phyloP scores from a whole-genome alignment of 2,113 vertebrate genomes.

The Syngnathus scovelli region DNA sequence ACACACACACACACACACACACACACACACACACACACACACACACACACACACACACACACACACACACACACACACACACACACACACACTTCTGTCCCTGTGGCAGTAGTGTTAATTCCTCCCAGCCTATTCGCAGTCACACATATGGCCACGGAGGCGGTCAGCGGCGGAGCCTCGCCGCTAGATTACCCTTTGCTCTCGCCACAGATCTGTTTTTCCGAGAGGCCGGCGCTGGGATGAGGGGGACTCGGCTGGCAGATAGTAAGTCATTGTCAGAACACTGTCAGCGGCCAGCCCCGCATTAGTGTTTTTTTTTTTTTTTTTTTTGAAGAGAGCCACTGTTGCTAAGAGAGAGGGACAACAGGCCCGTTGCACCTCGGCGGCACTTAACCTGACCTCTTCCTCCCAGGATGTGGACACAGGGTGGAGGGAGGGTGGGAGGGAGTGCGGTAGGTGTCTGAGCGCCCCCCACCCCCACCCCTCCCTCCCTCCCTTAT shows the following conservation, averaged over 20 bases:
- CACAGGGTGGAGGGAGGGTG: constrained; percentile 16
- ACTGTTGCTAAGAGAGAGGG: constrained; percentile 54
- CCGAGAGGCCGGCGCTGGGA: constrained; percentile 42
- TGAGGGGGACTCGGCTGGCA: constrained; percentile 34
- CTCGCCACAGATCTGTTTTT: constrained; percentile 62
- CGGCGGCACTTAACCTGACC: constrained; percentile 50
- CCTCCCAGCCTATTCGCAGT: constrained; percentile 61
- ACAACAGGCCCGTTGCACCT: constrained; percentile 46
- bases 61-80: constrained; percentile 1
- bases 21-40: constrained; percentile 17
- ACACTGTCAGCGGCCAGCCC: constrained; percentile 48
- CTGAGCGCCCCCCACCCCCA: not conserved
- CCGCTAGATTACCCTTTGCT: constrained; percentile 70
- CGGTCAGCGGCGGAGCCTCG: constrained; percentile 51
- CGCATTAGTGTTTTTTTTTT: constrained; percentile 46
- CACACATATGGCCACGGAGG: constrained; percentile 61
- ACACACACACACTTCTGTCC: constrained; percentile 44
- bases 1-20: not conserved
- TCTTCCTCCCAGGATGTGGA: constrained; percentile 46
- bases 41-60: not conserved
- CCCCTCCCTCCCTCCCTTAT: not conserved
- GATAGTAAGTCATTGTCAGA: constrained; percentile 64
- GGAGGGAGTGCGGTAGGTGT: constrained; percentile 4
- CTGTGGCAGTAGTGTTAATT: constrained; percentile 56
- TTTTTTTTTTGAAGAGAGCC: constrained; percentile 40